Evolutionary conservation across 2,113 vertebrate genomes (phyloP).

Genomic region (Plecotus auritus): DNA sequence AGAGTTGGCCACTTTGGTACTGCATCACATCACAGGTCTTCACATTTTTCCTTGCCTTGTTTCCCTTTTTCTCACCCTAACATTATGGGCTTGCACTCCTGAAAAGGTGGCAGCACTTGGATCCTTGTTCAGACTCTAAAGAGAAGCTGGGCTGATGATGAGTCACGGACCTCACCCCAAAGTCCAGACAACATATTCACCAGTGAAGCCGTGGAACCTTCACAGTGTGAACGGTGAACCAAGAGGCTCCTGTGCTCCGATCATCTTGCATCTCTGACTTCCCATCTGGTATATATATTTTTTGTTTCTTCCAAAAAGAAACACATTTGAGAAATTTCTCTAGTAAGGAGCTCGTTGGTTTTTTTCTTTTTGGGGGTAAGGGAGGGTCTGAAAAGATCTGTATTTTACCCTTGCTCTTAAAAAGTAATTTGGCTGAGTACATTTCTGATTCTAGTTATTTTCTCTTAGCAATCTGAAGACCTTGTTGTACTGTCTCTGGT

Average conservation of each 20-base stretch:
- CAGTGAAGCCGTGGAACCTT: not conserved
- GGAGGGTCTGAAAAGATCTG: not conserved
- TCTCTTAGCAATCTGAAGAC: not conserved
- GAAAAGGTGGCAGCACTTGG: not conserved
- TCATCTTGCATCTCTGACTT: not conserved
- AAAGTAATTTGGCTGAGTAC: not conserved
- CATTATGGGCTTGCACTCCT: not conserved
- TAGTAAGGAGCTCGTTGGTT: not conserved
- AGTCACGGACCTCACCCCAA: not conserved
- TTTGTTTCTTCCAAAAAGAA: not conserved
- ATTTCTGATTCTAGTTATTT: not conserved
- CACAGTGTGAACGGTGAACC: too few relatives aligned
- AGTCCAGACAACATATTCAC: not conserved
- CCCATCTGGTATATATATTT: not conserved
- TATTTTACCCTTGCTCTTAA: not conserved
- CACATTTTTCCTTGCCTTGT: not conserved
- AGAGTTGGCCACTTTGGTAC: not conserved
- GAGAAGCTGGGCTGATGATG: not conserved
- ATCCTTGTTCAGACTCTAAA: too few relatives aligned
- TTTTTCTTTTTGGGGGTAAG: not conserved
- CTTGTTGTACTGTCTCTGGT: not conserved
- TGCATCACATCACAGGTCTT: accelerated
- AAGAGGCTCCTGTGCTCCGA: not conserved
- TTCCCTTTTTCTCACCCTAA: not conserved
- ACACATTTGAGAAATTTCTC: not conserved